phyloP scores from a whole-genome alignment of 2,888 invertebrate genomes.

The Drosophila helvetica region DNA sequence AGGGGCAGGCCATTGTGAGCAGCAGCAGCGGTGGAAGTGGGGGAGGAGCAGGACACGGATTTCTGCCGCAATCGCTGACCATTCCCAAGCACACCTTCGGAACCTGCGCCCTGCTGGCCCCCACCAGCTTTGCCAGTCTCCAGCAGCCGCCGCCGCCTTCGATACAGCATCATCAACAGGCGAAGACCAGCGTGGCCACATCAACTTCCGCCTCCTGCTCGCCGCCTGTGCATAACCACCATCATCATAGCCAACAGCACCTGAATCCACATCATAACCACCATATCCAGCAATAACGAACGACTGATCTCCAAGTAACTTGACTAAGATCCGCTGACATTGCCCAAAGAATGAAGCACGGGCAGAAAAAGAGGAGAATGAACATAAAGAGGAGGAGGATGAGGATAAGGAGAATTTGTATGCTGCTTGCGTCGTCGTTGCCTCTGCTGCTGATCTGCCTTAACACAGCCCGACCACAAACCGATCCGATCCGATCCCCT shows the following conservation, averaged over 20 bases:
- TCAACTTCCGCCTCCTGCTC: conserved; percentile 28
- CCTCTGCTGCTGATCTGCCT: conserved; percentile 37
- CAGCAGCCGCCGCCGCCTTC: conserved; percentile 46
- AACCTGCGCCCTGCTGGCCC: conserved; percentile 81
- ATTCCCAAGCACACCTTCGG: conserved; percentile 83
- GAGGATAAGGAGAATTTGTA: conserved; percentile 13
- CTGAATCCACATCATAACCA: conserved; percentile 25
- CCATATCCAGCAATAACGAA: conserved; percentile 56
- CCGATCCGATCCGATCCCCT: not conserved
- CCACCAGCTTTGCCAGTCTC: conserved; percentile 71
- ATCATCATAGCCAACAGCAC: conserved; percentile 20
- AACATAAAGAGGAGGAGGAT: not conserved
- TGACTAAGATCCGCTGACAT: conserved; percentile 75
- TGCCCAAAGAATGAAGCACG: conserved; percentile 39
- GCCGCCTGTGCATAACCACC: conserved; percentile 4
- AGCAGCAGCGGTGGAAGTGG: conserved; percentile 46
- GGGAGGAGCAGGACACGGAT: conserved; percentile 16
- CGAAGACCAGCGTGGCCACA: conserved; percentile 28
- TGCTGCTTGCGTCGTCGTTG: conserved; percentile 41
- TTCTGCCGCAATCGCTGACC: conserved; percentile 36
- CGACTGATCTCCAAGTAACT: conserved; percentile 81
- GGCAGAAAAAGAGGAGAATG: not conserved
- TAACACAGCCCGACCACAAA: conserved; percentile 1
- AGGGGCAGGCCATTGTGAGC: conserved; percentile 61
- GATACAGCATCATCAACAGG: conserved; percentile 28